phyloP scores from a whole-genome alignment of 2,113 vertebrate genomes.

The Hylia prasina region DNA sequence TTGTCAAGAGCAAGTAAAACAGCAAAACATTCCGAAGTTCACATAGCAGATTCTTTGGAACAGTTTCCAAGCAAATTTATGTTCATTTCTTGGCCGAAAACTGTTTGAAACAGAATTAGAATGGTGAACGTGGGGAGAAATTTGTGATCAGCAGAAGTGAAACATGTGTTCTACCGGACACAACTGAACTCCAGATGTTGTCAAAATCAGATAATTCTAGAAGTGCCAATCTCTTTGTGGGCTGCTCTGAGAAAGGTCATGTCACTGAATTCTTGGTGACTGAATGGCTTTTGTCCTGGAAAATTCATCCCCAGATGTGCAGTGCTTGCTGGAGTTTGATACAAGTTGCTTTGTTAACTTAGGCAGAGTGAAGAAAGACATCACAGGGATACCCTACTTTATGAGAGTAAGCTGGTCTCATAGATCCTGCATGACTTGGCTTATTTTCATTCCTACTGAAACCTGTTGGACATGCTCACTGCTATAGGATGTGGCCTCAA shows the following conservation, averaged over 20 bases:
- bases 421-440: background rate
- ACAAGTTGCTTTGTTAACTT: background rate
- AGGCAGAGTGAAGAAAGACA: background rate
- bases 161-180: background rate
- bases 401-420: background rate
- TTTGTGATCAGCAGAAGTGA: constrained; percentile 27
- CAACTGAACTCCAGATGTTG: constrained; percentile 34
- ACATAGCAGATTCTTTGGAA: background rate
- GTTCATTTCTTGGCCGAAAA: constrained; percentile 4
- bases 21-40: background rate
- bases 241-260: constrained; percentile 32
- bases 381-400: background rate
- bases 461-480: background rate
- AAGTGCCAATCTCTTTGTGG: constrained; percentile 18
- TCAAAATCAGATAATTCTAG: constrained; percentile 33
- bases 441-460: background rate
- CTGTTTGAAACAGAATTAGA: constrained; percentile 9
- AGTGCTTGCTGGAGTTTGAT: background rate
- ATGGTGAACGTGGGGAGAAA: background rate
- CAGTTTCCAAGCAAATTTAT: constrained; percentile 24
- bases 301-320: constrained; percentile 33
- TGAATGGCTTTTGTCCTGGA: constrained; percentile 34
- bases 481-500: background rate
- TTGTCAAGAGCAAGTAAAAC: background rate
- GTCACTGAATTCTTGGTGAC: constrained; percentile 42